Percentiles rank a stretch among this genome's conserved stretches.
phyloP scores from a whole-genome alignment of 1,140 invertebrate genomes.

The Ceratina japonica region DNA sequence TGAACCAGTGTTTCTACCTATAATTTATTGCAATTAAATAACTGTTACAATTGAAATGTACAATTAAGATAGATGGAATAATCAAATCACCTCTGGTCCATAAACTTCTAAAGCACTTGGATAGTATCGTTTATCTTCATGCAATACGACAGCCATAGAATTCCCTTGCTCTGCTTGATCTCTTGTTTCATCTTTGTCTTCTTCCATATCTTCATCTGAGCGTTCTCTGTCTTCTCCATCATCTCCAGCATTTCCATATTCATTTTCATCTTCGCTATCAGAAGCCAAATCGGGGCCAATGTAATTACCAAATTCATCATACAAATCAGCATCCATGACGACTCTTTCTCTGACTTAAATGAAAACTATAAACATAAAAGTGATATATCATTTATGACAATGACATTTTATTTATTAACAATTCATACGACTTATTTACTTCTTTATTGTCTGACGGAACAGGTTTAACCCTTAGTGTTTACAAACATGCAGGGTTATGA shows the following conservation, averaged over 20 bases:
- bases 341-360: conserved; percentile 10
- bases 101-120: conserved; percentile 98
- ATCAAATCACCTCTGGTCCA: conserved; percentile 85
- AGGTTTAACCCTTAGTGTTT: conserved; percentile 5
- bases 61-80: background rate
- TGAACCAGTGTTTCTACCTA: conserved; percentile 98
- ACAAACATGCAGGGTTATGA: background rate
- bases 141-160: conserved; percentile 97
- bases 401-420: background rate
- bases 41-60: background rate
- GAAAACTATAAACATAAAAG: background rate
- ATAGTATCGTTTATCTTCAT: conserved; percentile 99
- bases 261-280: conserved; percentile 96
- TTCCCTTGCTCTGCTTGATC: conserved; percentile 86
- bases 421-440: background rate
- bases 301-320: conserved; percentile 99
- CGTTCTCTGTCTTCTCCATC: conserved; percentile 83
- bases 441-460: background rate
- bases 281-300: conserved; percentile 97
- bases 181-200: conserved; percentile 87
- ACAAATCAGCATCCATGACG: conserved; percentile 94
- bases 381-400: background rate
- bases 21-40: conserved; percentile 18
- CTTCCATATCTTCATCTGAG: conserved; percentile 87
- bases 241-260: conserved; percentile 86